Conservation (phyloP, 1,140 invertebrate genomes). For the Drosophila punjabiensis region DNA sequence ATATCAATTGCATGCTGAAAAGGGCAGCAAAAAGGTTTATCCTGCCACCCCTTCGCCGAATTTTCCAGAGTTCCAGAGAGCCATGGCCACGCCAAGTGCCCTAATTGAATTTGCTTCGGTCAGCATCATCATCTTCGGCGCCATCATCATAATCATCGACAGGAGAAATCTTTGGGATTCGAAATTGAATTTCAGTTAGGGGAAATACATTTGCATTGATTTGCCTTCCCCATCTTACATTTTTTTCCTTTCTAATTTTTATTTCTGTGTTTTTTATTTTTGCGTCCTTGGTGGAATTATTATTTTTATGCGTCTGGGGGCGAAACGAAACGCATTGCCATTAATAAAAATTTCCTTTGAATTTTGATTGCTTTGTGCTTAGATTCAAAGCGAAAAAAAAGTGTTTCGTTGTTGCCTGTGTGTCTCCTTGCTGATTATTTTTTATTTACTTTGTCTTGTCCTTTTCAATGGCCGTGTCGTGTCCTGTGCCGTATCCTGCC, state of each 20-base stretch:
- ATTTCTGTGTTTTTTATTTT: background rate
- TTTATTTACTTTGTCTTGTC: conserved; percentile 77
- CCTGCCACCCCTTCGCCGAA: conserved; percentile 8
- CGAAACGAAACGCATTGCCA: conserved; percentile 73
- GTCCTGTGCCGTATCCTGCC: conserved; percentile 32
- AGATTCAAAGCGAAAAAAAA: background rate
- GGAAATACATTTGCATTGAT: conserved; percentile 84
- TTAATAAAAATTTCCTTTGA: conserved; percentile 84
- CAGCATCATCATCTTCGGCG: conserved; percentile 55
- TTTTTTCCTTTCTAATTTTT: background rate
- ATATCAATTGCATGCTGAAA: conserved; percentile 57
- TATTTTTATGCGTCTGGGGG: conserved; percentile 77
- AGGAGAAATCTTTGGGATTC: conserved; percentile 51
- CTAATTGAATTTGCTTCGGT: conserved; percentile 84
- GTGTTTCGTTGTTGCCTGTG: conserved; percentile 57
- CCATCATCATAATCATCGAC: conserved; percentile 53
- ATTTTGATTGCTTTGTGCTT: conserved; percentile 79
- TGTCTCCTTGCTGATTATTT: conserved; percentile 64
- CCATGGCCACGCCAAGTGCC: conserved; percentile 45
- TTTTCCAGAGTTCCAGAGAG: conserved; percentile 6
- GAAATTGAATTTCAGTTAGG: conserved; percentile 80
- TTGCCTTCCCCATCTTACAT: conserved; percentile 39
- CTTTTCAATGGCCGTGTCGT: conserved; percentile 33
- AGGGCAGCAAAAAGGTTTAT: conserved; percentile 74
- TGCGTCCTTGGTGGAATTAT: conserved; percentile 43